Evolutionary conservation across 2,797 vertebrate genomes (phyloP).

Genomic region (Leuciscus waleckii): DNA sequence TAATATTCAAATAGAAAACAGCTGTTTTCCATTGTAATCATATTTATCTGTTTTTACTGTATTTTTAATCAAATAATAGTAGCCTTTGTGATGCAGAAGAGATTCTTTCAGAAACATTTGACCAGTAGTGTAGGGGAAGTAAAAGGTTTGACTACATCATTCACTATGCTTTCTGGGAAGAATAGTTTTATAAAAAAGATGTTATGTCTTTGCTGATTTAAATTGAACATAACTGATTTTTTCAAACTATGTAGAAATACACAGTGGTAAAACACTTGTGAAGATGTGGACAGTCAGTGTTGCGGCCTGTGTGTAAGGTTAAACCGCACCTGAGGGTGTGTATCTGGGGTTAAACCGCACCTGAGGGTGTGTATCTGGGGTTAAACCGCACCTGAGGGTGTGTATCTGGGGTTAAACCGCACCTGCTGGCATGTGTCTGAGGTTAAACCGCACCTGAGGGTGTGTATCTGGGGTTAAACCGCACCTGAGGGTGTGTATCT

Average conservation of each 20-base stretch:
- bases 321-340: too few species aligned
- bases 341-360: too few species aligned
- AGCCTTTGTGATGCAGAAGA: not conserved
- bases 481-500: constrained; percentile 72
- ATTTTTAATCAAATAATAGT: not conserved
- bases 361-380: too few species aligned
- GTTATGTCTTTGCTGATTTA: not conserved
- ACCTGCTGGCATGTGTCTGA: too few species aligned
- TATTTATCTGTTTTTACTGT: not conserved
- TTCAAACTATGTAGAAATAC: not conserved
- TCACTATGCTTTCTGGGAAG: not conserved
- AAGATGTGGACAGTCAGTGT: not conserved
- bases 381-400: too few species aligned
- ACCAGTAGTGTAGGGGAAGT: not conserved
- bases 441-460: too few species aligned
- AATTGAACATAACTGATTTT: not conserved
- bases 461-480: too few species aligned
- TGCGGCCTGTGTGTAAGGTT: too few species aligned
- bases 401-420: too few species aligned
- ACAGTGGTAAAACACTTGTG: not conserved
- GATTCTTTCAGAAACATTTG: not conserved
- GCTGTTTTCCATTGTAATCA: not conserved
- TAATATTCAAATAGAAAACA: not conserved
- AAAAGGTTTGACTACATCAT: not conserved
- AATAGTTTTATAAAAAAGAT: not conserved